phyloP scores from a whole-genome alignment of 1,140 invertebrate species.

The Sycophila sp. region DNA sequence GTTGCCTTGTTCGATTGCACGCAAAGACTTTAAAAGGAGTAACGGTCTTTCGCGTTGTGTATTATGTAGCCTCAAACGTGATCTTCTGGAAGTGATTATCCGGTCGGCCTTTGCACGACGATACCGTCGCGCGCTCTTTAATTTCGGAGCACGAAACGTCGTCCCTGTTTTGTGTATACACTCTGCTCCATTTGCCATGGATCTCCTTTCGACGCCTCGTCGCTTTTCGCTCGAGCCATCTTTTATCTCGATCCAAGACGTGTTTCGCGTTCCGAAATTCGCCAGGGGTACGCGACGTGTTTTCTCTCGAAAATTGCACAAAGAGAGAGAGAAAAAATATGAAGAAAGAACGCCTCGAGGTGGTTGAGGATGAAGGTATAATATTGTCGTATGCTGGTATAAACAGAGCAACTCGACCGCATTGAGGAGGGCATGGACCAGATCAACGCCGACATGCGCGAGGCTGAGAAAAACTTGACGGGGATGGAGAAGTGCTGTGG shows the following conservation, averaged over 20 bases:
- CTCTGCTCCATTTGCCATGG: neutral
- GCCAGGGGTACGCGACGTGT: neutral
- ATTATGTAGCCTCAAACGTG: too few species aligned
- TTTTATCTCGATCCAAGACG: neutral
- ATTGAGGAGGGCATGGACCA: constrained; percentile 99
- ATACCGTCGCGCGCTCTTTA: neutral
- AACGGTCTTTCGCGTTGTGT: too few species aligned
- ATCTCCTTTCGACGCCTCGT: neutral
- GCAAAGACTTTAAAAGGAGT: too few species aligned
- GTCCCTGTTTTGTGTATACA: too few species aligned
- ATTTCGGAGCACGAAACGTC: constrained; percentile 24
- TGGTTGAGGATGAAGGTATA: constrained; percentile 9
- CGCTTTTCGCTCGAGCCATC: neutral
- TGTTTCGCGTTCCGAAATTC: constrained; percentile 5
- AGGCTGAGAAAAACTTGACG: constrained; percentile 98
- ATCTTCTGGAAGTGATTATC: neutral
- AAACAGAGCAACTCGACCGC: constrained; percentile 96
- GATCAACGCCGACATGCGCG: constrained; percentile 98
- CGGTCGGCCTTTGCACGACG: constrained; percentile 16
- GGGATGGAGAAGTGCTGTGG: constrained; percentile 99
- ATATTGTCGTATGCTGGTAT: constrained; percentile 40
- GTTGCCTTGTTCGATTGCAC: too few species aligned
- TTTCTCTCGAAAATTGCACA: neutral
- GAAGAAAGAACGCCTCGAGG: neutral
- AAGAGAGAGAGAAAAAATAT: neutral